Evolutionary conservation across 2,797 vertebrate genomes (phyloP).

Genomic region (Neopelma chrysocephalum): DNA sequence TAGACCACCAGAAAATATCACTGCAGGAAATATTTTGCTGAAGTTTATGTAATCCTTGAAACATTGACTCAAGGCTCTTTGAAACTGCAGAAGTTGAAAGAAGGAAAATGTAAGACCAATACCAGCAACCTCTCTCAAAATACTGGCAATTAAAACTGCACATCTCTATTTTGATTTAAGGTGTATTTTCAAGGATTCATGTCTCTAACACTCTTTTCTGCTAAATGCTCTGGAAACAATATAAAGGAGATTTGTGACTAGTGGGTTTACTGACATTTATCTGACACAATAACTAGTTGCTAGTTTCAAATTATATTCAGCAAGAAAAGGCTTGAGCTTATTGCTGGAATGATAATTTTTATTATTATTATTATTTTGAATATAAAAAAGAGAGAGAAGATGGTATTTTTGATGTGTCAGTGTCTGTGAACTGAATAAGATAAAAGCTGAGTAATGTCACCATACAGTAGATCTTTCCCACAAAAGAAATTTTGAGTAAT

Average conservation of each 20-base stretch:
- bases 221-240: not conserved
- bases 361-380: not conserved
- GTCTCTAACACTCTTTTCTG: not conserved
- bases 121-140: not conserved
- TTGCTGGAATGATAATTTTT: not conserved
- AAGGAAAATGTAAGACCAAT: not conserved
- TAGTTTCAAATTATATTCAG: not conserved
- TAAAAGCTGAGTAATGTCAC: not conserved
- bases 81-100: not conserved
- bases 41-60: not conserved
- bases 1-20: not conserved
- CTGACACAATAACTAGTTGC: not conserved
- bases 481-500: slow-evolving; percentile 1
- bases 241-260: not conserved
- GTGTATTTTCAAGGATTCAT: not conserved
- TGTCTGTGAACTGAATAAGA: not conserved
- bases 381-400: not conserved
- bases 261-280: not conserved
- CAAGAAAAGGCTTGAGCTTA: not conserved
- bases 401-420: not conserved
- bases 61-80: not conserved
- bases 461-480: not conserved
- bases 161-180: not conserved
- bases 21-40: not conserved
- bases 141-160: not conserved